A percentile compares a stretch with the other conserved stretches of the same genome.
Evolutionary conservation across 2,113 vertebrate genomes (phyloP).

Genomic region (Apistogramma diplotaenia): DNA sequence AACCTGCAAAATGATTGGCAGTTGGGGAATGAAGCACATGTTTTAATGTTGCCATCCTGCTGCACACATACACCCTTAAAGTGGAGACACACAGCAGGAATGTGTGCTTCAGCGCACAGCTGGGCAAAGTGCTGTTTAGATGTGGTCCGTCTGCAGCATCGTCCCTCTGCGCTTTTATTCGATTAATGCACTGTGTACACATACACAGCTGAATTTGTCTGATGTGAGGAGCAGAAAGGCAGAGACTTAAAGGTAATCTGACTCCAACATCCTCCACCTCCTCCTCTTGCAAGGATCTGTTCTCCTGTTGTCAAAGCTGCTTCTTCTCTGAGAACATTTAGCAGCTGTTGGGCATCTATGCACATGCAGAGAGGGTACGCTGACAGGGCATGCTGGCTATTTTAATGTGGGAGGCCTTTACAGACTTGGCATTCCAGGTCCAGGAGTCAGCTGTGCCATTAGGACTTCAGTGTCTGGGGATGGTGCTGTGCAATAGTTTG

Average conservation of each 20-base stretch:
- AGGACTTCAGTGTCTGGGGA: constrained; percentile 28
- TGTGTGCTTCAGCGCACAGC: neutral
- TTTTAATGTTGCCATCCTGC: neutral
- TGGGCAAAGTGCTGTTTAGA: neutral
- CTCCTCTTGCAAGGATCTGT: neutral
- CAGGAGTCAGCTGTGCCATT: constrained; percentile 69
- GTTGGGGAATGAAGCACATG: neutral
- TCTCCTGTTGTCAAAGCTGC: constrained; percentile 2
- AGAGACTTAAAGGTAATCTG: constrained; percentile 6
- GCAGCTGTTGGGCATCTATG: constrained; percentile 62
- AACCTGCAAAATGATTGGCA: neutral
- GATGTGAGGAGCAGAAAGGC: neutral
- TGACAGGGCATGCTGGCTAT: constrained; percentile 69
- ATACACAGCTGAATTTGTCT: neutral
- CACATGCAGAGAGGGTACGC: constrained; percentile 39
- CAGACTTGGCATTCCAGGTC: constrained; percentile 63
- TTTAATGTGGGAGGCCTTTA: constrained; percentile 68
- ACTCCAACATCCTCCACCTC: neutral
- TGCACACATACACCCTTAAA: neutral
- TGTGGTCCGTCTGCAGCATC: neutral
- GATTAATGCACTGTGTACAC: neutral
- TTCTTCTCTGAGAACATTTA: neutral
- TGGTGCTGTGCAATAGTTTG: constrained; percentile 37
- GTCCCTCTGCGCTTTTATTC: neutral
- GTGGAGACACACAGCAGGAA: neutral